Base-by-base conservation (phyloP, 2,797 vertebrate species). In the Clarias fuscus region DNA sequence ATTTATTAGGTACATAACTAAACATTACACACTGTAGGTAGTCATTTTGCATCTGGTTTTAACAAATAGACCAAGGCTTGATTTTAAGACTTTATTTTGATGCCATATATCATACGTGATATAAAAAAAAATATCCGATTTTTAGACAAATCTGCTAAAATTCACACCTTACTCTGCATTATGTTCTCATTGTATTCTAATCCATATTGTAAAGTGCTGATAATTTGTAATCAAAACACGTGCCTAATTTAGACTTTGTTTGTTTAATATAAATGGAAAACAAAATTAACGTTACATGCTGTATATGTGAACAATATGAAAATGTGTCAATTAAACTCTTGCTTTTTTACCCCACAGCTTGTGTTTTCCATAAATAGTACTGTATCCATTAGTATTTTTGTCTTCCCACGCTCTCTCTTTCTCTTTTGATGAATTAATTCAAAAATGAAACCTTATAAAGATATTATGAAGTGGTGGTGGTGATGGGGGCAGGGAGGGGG, bases 401-500 rank as follows among this genome's bases (percentile, higher is more conserved):
- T 58, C 85, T 81, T 89, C 81, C 17, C 40, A 58, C 27, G 10
- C 71, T 86, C 58, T 33, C 18, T 84, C 56, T 68, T 33, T 53
- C 79, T 83, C 58, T 84, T 91, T 88, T 93, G 92, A 94, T 90
- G 93, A 91, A 94, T 93, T 92, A 94, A 93, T 93, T 90, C 75
- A 14, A 88, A 92, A 92, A 93, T 89, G 83, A 90, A 89, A 86
- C 91, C 78, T 91, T 93, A 92, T 93, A 79, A 93, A 94, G 93
- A 90, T 92, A 94, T 93, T 93, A 92, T 80, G 79, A 84, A 67
- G 61, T 75, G 53, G 13, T 56, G 53, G 53, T 14, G 53, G 37
- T 37, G 37, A 4, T n/a, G 7, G 77, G 85, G 53, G 76, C 67
- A 67, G 83, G 76, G 83, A 84, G 37, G 82, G 85, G 82, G 61